Evolutionary conservation across 2,797 vertebrate genomes (phyloP), one percentile per base, ranked within the genome.

Genomic region (Otolemur crassicaudatus): DNA sequence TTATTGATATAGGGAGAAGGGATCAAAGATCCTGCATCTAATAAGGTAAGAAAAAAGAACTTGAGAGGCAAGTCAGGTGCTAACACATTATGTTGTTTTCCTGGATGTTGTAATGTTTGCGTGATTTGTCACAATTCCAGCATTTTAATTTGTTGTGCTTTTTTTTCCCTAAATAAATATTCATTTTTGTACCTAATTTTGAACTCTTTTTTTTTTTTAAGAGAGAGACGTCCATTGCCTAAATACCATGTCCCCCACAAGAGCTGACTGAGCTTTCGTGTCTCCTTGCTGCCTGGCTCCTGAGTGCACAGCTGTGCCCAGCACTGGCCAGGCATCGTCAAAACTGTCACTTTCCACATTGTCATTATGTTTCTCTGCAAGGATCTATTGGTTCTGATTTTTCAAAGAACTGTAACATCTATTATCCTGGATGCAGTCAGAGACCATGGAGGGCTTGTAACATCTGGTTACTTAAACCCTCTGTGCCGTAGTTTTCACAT

Each of bases 101-200:
- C 40, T 69, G 5, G 49, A 20, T 93, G 27, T 19, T 69, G 2
- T 70, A 60, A 60, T 81, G 40, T 65, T 87, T 76, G 40, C 79
- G n/a, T 27, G n/a, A 67, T 69, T 83, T 56, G 37, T 49, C 65
- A 86, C 27, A 72, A 61, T 86, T 90, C 89, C 53, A 84, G 63
- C 63, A 85, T 73, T 85, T 84, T 79, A 40, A 90, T 58, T 76
- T 14, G 3, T 65, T 75, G 23, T 86, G 43, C 49, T 69, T 95
- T 95, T 14, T 65, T 79, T 91, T 91, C 60, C 82, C 56, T 22
- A 92, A 86, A 87, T 89, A 89, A 80, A 83, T 88, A 70, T 14
- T 82, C 46, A 83, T 87, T 85, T 92, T 72, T 19, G 16, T 80
- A 75, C 29, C 67, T 72, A 86, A 61, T 88, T 95, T 90, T 56